Percentiles rank a stretch among this genome's conserved stretches.
phyloP scores from a whole-genome alignment of 2,113 vertebrate species.

The Orthonyx spaldingii region DNA sequence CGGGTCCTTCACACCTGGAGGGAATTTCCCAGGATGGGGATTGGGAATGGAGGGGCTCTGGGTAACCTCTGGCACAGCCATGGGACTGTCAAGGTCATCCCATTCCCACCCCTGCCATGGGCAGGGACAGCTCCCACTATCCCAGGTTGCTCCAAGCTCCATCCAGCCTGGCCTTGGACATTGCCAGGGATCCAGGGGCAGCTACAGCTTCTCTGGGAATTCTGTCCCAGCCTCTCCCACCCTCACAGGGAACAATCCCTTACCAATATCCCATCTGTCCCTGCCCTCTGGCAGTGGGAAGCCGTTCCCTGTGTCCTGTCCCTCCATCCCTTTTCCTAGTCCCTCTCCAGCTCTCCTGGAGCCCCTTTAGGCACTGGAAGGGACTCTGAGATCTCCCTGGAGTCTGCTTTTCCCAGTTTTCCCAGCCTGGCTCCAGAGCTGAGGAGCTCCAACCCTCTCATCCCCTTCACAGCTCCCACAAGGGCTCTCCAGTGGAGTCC shows the following conservation, averaged over 20 bases:
- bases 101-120: neutral
- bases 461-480: neutral
- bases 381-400: neutral
- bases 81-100: neutral
- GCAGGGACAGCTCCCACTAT: neutral
- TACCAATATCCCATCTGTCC: neutral
- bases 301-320: neutral
- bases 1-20: neutral
- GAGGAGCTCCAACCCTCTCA: neutral
- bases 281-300: neutral
- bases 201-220: neutral
- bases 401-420: neutral
- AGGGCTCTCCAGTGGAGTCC: neutral
- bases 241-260: accelerated
- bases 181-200: neutral
- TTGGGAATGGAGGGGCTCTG: accelerated
- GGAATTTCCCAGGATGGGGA: neutral
- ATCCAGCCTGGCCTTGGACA: accelerated
- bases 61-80: accelerated
- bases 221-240: accelerated
- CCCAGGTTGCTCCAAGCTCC: neutral
- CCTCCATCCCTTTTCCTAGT: neutral
- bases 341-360: neutral
- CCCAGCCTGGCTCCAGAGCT: neutral
- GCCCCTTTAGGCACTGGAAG: neutral